Evolutionary conservation across 2,888 invertebrate genomes (phyloP).

Genomic region (Baronia brevicornis): DNA sequence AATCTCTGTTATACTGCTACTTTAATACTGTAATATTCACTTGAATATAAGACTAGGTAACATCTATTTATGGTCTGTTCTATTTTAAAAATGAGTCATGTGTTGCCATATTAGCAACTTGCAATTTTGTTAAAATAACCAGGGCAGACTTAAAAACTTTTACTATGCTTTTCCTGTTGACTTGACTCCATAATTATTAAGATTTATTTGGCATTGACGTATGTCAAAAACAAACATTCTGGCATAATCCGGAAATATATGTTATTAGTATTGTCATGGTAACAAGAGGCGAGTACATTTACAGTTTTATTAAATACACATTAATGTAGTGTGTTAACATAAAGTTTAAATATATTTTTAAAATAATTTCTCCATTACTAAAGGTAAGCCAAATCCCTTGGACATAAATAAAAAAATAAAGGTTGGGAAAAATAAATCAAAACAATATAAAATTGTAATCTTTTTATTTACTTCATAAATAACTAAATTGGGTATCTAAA

Average conservation of each 20-base stretch:
- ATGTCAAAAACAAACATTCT: constrained; percentile 6
- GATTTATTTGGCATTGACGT: constrained; percentile 14
- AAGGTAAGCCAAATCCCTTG: constrained; percentile 8
- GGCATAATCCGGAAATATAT: constrained; percentile 22
- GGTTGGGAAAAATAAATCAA: constrained; percentile 25
- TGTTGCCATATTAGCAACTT: background rate
- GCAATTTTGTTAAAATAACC: background rate
- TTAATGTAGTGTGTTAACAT: constrained; percentile 4
- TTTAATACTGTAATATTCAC: constrained; percentile 31
- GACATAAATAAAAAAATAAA: constrained; percentile 26
- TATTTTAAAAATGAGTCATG: too few relatives aligned
- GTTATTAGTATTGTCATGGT: constrained; percentile 53
- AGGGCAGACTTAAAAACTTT: too few relatives aligned
- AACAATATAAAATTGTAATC: constrained; percentile 52
- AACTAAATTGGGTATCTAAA: constrained; percentile 67
- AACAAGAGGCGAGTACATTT: constrained; percentile 40
- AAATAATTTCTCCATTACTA: constrained; percentile 3
- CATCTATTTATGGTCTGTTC: constrained; percentile 4
- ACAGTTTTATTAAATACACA: constrained; percentile 6
- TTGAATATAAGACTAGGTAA: constrained; percentile 25
- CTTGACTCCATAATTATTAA: background rate
- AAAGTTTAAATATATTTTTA: constrained; percentile 2
- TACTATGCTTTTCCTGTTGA: too few relatives aligned
- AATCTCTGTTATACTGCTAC: constrained; percentile 38
- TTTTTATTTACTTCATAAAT: constrained; percentile 69